Base-by-base conservation (phyloP, 2,113 vertebrate genomes). In the Nibea albiflora region DNA sequence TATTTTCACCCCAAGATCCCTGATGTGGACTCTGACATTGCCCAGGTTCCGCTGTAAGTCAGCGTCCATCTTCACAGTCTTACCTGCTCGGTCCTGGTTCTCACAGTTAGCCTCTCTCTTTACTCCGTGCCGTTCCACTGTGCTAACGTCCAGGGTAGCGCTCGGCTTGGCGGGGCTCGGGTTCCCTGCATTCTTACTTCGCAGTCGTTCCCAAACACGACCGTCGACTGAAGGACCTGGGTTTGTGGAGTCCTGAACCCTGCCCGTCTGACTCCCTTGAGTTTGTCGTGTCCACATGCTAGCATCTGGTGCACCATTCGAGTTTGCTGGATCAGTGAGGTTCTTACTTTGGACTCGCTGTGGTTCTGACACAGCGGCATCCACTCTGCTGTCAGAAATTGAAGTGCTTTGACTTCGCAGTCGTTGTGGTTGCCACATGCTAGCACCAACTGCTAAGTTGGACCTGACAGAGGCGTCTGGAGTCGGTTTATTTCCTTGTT, bases 11-110 rank as follows among this genome's bases (percentile, higher is more conserved):
- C 87, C 84, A 52, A 92, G 15, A 50, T 92, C 91, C 15, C 89
- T 81, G 82, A 92, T 86, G 80, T 90, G 84, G 44, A 89, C 89
- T 73, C 85, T 44, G 56, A 92, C 81, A 1, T 80, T 87, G 4
- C 76, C 76, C 28, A 87, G 7, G 68, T 69, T 89, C 78, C 81
- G 79, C n/a, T 76, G 84, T 87, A 87, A 92, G 60, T 85, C 77
- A 0, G 87, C 24, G 20, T 90, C 85, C 73, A 81, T 24, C 70
- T 86, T 90, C 2, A 73, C 22, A 17, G 26, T 68, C 63, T 89
- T 89, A 3, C 26, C 64, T 15, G n/a, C 67, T 0, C 15, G 61
- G 28, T 8, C 47, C 9, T 31, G 49, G 39, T 4, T 22, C 9
- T 75, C 78, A 17, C 75, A 54, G 53, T 28, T 22, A 0, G n/a